Evolutionary conservation across 2,797 vertebrate genomes (phyloP), one percentile per base, ranked within the genome.

Genomic region (Xiphophorus birchmanni): DNA sequence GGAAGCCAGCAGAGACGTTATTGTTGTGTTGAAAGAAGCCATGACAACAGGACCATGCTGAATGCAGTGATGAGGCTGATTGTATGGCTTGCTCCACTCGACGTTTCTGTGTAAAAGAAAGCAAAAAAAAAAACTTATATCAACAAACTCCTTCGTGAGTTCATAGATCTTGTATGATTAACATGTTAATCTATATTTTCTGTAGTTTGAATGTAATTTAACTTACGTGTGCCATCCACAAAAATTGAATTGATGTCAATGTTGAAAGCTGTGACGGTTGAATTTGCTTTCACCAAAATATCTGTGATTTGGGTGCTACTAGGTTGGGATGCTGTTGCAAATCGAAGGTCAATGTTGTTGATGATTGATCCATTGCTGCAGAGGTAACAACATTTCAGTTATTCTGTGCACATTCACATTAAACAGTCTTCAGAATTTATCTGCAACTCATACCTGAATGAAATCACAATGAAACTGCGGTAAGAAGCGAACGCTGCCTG

Each of bases 371-470:
- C 75, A 11, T 1, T 76, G 0, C 80, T 77, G 10, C 58, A 77
- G 77, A 77, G 65, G 1, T 3, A 63, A 63, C 0, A 50, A 71
- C 29, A 67, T 17, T 7, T 45, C 2, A 50, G 26, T 45, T 67
- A 11, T 13, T 65, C 21, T 65, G n/a, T 35, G 17, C 15, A 45
- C 4, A 42, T 77, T 23, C 77, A n/a, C 45, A 5, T 44, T 3
- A 6, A 26, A 32, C 10, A 32, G 56, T 67, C 7, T 8, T 73
- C 15, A 74, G 7, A 56, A 18, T 54, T 8, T 29, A 6, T 58
- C 4, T 74, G 26, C 2, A 69, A 54, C 63, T 83, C 65, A 1
- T 80, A 94, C 93, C 91, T 91, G 85, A 91, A 94, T 32, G 12
- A 81, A 77, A 42, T 44, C 63, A 90, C 21, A 0, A 0, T 60